These are phyloP conservation scores for Oedothorax gibbosus DNA, from an alignment of 1,140 invertebrate species.

Conservation along the genomic window DNA sequence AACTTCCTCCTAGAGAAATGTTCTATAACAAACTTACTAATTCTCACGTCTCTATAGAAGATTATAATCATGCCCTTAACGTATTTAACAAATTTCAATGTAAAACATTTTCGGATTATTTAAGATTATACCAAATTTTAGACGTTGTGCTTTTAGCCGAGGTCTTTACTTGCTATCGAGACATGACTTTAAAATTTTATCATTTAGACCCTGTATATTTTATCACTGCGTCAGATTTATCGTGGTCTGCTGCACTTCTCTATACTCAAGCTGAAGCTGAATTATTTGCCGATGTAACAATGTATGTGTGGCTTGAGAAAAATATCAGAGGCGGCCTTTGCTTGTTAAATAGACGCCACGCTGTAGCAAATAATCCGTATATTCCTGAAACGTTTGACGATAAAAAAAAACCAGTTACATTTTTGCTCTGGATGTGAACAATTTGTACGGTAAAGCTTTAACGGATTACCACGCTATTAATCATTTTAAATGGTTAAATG, in stretches of 20 bases:
- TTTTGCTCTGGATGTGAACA: background rate
- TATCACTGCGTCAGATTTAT: constrained; percentile 10
- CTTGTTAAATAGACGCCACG: background rate
- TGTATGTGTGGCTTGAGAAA: constrained; percentile 3
- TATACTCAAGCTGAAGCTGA: background rate
- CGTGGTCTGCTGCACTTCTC: constrained; percentile 24
- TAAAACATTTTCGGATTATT: constrained; percentile 63
- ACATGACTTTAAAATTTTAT: constrained; percentile 41
- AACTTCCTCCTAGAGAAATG: background rate
- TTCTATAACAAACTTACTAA: constrained; percentile 4
- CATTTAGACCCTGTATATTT: constrained; percentile 22
- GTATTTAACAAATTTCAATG: constrained; percentile 64
- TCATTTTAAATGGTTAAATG: background rate
- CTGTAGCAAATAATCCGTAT: background rate
- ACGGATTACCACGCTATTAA: background rate
- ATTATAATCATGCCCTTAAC: constrained; percentile 34
- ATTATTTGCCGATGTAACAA: constrained; percentile 18
- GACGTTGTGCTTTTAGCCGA: constrained; percentile 63
- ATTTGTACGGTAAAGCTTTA: background rate
- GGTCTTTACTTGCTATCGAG: constrained; percentile 64
- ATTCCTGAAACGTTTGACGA: background rate
- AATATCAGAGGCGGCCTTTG: background rate
- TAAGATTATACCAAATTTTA: constrained; percentile 62
- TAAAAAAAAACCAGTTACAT: background rate
- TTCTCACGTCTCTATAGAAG: constrained; percentile 3